Percentiles rank a stretch among this genome's conserved stretches.
Conservation (phyloP, 2,888 invertebrate genomes). For the Pandemis heparana region DNA sequence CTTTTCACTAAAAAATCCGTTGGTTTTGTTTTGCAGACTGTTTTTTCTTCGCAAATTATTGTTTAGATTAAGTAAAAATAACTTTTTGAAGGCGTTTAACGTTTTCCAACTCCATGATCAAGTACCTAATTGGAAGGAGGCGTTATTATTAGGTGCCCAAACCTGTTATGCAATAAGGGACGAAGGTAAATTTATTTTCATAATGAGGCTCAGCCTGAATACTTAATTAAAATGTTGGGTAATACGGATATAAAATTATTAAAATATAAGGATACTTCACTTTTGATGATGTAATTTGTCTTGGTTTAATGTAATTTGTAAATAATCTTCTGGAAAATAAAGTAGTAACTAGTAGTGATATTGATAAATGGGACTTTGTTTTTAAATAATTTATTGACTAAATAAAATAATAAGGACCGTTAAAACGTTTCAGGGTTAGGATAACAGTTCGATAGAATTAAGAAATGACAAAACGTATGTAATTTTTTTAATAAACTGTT, state of each 20-base stretch:
- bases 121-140: constrained; percentile 9
- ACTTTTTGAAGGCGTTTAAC: not conserved
- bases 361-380: too few relatives aligned
- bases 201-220: constrained; percentile 20
- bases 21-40: not conserved
- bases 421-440: too few relatives aligned
- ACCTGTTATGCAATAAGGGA: constrained; percentile 15
- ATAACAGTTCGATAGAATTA: too few relatives aligned
- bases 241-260: constrained; percentile 13
- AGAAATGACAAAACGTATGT: too few relatives aligned
- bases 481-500: too few relatives aligned
- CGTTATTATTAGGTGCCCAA: constrained; percentile 21
- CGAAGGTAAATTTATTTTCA: constrained; percentile 32
- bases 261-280: not conserved
- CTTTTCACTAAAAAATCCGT: too few relatives aligned
- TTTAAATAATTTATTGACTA: too few relatives aligned
- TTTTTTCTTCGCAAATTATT: not conserved
- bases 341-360: too few relatives aligned
- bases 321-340: not conserved
- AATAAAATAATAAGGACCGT: too few relatives aligned
- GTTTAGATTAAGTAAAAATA: not conserved
- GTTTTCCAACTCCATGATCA: not conserved
- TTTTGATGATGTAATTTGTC: not conserved
- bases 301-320: not conserved
- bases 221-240: constrained; percentile 16